Evolutionary conservation across 2,888 invertebrate genomes (phyloP).

Genomic region (Patella caerulea): DNA sequence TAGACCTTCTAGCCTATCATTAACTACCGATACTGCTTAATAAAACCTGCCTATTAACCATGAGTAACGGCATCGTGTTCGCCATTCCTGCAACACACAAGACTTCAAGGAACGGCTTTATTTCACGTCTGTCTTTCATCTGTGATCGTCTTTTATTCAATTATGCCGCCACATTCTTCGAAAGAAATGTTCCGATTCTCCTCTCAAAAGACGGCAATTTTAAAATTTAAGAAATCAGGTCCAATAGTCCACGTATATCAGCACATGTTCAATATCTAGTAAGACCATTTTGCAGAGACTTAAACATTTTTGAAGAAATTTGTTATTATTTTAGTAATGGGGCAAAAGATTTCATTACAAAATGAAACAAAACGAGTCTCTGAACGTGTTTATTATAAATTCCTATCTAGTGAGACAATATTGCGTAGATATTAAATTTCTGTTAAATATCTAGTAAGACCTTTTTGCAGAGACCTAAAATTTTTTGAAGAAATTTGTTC

Average conservation of each 20-base stretch:
- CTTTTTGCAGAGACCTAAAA: no score
- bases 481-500: no score
- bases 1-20: neutral
- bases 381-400: no score
- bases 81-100: neutral
- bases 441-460: neutral
- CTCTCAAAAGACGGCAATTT: neutral
- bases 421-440: no score
- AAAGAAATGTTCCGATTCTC: no score
- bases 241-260: neutral
- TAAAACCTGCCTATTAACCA: neutral
- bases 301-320: no score
- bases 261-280: neutral
- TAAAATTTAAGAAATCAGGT: neutral
- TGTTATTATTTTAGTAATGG: no score
- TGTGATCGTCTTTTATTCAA: neutral
- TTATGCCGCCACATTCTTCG: neutral
- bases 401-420: no score
- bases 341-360: no score
- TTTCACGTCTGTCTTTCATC: slow-evolving; percentile 6
- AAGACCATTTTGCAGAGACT: no score
- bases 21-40: neutral
- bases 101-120: neutral
- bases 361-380: no score
- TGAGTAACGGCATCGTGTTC: neutral